These are phyloP conservation scores for Onychomys arenicola DNA, from an alignment of 2,797 vertebrate species.

Conservation along the genomic window DNA sequence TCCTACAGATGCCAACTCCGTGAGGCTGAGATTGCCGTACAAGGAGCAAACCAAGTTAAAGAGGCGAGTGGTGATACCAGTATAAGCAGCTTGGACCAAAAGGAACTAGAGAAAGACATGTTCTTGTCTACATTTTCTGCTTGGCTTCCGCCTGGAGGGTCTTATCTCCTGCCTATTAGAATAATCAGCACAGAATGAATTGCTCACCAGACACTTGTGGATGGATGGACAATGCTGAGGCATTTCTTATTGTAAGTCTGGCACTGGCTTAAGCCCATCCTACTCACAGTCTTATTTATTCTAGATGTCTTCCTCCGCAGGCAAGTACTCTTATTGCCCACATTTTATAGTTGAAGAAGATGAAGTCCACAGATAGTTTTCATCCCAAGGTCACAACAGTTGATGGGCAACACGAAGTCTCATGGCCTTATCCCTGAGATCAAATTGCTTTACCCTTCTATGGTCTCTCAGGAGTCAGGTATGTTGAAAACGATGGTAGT, in stretches of 20 bases:
- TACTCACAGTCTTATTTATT: not conserved
- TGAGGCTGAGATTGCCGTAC: not conserved
- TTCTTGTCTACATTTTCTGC: conserved; percentile 13
- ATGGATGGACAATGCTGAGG: not conserved
- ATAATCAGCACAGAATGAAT: not conserved
- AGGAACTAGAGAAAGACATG: not conserved
- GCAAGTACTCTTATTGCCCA: not conserved
- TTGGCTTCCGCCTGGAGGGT: not conserved
- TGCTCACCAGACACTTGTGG: not conserved
- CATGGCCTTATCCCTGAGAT: not conserved
- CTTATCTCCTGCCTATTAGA: not conserved
- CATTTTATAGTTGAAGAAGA: conserved; percentile 15
- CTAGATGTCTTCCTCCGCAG: not conserved
- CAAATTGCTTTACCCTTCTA: not conserved
- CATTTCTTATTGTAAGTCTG: not conserved
- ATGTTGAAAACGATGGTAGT: not conserved
- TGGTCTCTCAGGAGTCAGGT: not conserved
- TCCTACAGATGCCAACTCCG: not conserved
- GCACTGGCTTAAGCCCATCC: not conserved
- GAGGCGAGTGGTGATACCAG: not conserved
- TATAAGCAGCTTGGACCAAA: not conserved
- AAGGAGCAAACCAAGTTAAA: not conserved
- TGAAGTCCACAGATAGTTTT: not conserved
- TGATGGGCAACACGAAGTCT: not conserved
- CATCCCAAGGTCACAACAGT: not conserved